Conservation (phyloP, 2,113 vertebrate species). For the Apodemus sylvaticus region DNA sequence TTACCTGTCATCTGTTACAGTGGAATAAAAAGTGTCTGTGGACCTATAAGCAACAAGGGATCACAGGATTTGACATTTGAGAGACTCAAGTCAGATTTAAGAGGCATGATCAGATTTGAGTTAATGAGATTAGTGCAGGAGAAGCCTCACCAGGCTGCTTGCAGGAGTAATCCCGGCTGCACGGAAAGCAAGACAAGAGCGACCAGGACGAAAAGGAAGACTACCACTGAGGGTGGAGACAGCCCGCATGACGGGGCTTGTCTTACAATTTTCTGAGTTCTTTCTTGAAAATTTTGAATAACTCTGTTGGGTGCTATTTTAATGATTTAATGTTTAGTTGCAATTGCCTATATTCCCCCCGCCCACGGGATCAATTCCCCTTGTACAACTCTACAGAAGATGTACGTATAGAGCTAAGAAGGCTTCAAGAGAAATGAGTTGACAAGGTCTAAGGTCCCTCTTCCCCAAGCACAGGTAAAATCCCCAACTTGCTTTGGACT, state of each 20-base stretch:
- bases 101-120: constrained; percentile 46
- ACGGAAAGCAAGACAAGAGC: not conserved
- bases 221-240: not conserved
- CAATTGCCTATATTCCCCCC: not conserved
- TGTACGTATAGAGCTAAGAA: not conserved
- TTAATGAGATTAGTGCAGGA: constrained; percentile 52
- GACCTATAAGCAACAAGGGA: not conserved
- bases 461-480: not conserved
- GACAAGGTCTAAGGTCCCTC: not conserved
- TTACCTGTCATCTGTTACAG: not conserved
- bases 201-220: not conserved
- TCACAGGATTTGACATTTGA: constrained; percentile 26
- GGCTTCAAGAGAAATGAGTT: not conserved
- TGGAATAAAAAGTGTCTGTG: constrained; percentile 1
- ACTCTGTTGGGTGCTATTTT: not conserved
- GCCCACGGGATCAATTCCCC: not conserved
- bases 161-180: not conserved
- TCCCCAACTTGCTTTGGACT: not conserved
- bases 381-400: not conserved
- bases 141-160: not conserved
- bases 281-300: not conserved
- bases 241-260: not conserved
- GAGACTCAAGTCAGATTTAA: constrained; percentile 22
- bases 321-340: not conserved
- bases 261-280: not conserved